Evolutionary conservation across 2,888 invertebrate genomes (phyloP).

Genomic region (Heliconius hortense): DNA sequence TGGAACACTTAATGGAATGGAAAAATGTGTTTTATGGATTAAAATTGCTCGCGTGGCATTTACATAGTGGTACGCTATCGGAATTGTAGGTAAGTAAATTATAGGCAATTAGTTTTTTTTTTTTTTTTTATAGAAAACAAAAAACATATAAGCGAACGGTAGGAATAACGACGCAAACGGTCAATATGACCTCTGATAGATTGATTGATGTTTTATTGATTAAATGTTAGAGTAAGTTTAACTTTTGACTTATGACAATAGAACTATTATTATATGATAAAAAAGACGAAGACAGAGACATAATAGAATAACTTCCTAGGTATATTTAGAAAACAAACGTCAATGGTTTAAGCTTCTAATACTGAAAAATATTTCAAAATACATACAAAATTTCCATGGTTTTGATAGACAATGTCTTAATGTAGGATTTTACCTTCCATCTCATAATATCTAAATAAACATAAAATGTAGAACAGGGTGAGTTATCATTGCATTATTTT

Average conservation of each 20-base stretch:
- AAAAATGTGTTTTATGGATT: constrained; percentile 29
- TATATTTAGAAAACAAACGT: neutral
- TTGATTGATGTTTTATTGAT: constrained; percentile 1
- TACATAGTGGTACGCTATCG: constrained; percentile 20
- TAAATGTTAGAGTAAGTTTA: neutral
- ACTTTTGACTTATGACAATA: neutral
- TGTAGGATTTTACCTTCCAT: no score
- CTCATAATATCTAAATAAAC: no score
- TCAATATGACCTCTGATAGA: constrained; percentile 12
- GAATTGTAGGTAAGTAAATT: constrained; percentile 25
- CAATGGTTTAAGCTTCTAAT: no score
- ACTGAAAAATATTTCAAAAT: no score
- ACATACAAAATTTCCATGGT: no score
- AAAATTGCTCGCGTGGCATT: constrained; percentile 26
- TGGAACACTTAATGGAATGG: constrained; percentile 25
- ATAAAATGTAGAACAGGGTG: no score
- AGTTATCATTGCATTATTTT: no score
- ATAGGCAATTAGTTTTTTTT: constrained; percentile 30
- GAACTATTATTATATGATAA: neutral
- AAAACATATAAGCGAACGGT: neutral
- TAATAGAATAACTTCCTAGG: no score
- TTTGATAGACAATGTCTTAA: no score
- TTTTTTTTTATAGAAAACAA: constrained; percentile 15
- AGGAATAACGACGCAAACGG: constrained; percentile 5
- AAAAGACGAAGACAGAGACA: neutral